Evolutionary conservation across 2,113 vertebrate species (phyloP), one percentile per base, ranked within the genome.

Genomic region (Coracopsis vasa): DNA sequence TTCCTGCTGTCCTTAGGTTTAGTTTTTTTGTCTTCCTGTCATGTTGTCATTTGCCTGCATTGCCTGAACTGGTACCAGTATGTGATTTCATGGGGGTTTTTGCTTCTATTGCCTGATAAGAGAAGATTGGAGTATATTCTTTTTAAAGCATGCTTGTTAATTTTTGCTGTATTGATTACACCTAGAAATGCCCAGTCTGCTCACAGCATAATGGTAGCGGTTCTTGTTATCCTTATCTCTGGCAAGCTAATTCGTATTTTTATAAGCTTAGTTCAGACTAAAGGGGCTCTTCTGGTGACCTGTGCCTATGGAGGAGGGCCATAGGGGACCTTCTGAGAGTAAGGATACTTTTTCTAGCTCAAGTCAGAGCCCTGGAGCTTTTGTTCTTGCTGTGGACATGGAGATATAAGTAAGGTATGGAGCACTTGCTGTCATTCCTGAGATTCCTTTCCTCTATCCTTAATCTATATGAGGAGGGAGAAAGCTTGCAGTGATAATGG

Each of bases 301-400:
- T 21, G 5, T 29, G 3, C 18, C 31, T 3, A 8, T 4, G 2
- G n/a, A 62, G 19, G 0, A 1, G n/a, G 3, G 1, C 15, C 45
- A 21, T 9, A 7, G 14, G 8, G 19, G 39, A 7, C 5, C 3
- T 35, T 11, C 3, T 4, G 6, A 45, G 16, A 60, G 16, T 8
- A 72, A 24, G 11, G n/a, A 11, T 0, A 0, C 8, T 25, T 19
- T 3, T 10, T 4, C 8, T 6, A 3, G 2, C 16, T 23, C 3
- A 19, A 21, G 7, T 5, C 21, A 25, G 21, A 77, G 13, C 13
- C 16, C 6, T 42, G 31, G 21, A 25, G 23, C 16, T 44, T 6
- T 2, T 47, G 9, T 1, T 23, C 4, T 33, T 17, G 6, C 3
- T 58, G 3, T 9, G 9, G 16, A 10, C 18, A 14, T 5, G 5